Evolutionary conservation across 2,888 invertebrate species (phyloP).

Genomic region (Protodeltote pygarga): DNA sequence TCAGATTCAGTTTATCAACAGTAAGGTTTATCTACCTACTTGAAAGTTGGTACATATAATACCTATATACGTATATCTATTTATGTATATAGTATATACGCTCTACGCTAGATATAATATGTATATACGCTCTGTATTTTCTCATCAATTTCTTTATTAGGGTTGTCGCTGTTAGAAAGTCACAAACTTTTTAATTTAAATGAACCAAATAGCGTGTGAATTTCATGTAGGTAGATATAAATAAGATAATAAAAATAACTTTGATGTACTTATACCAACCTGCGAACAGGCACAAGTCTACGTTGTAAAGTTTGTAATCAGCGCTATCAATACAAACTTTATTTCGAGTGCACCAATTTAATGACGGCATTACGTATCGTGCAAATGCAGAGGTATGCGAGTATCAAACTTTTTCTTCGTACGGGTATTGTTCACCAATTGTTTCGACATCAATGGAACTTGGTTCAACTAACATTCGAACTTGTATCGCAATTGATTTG

Average conservation of each 20-base stretch:
- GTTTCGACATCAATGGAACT: slow-evolving; percentile 36
- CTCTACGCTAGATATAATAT: no score
- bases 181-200: background rate
- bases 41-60: slow-evolving; percentile 39
- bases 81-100: no score
- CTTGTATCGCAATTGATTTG: slow-evolving; percentile 15
- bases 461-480: slow-evolving; percentile 18
- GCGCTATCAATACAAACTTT: slow-evolving; percentile 34
- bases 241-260: no score
- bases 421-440: slow-evolving; percentile 34
- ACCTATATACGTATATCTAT: slow-evolving; percentile 14
- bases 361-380: slow-evolving; percentile 27
- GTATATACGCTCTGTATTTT: slow-evolving; percentile 20
- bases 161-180: slow-evolving; percentile 51
- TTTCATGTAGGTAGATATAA: background rate
- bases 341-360: slow-evolving; percentile 33
- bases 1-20: slow-evolving; percentile 47
- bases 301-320: slow-evolving; percentile 41
- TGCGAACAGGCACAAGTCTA: no score
- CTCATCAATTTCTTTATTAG: slow-evolving; percentile 38
- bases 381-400: slow-evolving; percentile 12
- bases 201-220: background rate
- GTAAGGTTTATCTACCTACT: no score
- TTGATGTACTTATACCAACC: no score
- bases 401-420: slow-evolving; percentile 29